phyloP scores from a whole-genome alignment of 2,797 vertebrate species.

The Lithobates pipiens region DNA sequence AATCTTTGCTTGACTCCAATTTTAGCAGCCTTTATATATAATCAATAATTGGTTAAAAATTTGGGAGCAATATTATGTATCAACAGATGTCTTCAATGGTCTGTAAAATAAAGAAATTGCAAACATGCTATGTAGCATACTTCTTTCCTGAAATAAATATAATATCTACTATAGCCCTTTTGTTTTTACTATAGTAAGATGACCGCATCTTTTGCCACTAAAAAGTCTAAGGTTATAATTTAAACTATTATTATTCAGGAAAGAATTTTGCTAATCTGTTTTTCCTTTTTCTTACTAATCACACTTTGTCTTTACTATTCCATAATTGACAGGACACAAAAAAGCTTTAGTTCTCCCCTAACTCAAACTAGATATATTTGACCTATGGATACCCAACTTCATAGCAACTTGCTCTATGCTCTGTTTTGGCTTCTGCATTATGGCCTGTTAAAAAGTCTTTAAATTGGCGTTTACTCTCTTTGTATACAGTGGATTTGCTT shows the following conservation, averaged over 20 bases:
- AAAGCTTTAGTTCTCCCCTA: neutral
- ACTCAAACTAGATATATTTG: neutral
- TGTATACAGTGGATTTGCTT: neutral
- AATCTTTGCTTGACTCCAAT: conserved; percentile 68
- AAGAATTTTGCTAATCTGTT: conserved; percentile 15
- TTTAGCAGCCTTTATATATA: conserved; percentile 83
- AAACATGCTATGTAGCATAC: conserved; percentile 58
- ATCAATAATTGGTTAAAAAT: conserved; percentile 45
- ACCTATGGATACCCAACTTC: neutral
- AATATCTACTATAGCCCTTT: neutral
- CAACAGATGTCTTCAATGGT: conserved; percentile 25
- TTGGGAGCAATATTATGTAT: conserved; percentile 31
- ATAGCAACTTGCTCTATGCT: neutral
- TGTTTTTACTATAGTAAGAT: neutral
- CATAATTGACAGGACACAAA: neutral
- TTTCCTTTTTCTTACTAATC: conserved; percentile 12
- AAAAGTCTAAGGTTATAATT: neutral
- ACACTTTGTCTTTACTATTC: neutral
- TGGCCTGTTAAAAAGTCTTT: neutral
- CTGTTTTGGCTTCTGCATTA: neutral
- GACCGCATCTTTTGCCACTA: neutral
- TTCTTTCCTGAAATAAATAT: conserved; percentile 52
- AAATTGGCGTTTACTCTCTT: neutral
- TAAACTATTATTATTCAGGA: neutral
- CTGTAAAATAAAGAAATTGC: conserved; percentile 62